Base-by-base conservation (phyloP, 2,113 vertebrate genomes). In the Ceyx cyanopectus region DNA sequence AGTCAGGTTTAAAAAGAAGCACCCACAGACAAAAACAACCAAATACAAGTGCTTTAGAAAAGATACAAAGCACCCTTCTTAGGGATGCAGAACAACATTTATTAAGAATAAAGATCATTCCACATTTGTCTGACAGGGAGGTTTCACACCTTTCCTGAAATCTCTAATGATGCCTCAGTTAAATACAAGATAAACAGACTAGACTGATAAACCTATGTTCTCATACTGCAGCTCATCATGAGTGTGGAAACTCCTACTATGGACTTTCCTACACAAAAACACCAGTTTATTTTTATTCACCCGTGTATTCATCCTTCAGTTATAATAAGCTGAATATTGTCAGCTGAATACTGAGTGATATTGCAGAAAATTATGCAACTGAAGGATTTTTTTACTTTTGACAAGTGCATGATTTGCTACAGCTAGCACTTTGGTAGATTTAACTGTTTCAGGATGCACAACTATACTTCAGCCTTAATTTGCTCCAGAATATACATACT, bases 351-450 rank as follows among this genome's bases (percentile, higher is more conserved):
- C 10, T 30, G 27, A 60, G 40, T 2, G 16, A 61, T 37, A 66
- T 46, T 2, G 5, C 83, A 65, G 34, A 57, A 69, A 82, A 66
- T 2, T 1, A 40, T 3, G 26, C 4, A 19, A 66, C 5, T 45
- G 30, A 14, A 43, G 16, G 3, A 5, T 3, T 23, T 45, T 81
- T 80, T 74, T 82, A 14, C 21, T 32, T 68, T 72, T 48, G 40
- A 60, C 12, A 48, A 81, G n/a, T 0, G 4, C 5, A 19, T 0
- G 2, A 60, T 12, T 19, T n/a, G 6, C 14, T 20, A n/a, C 0
- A 1, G 37, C n/a, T 19, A 68, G 40, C 12, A 5, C 24, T 68
- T 37, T 68, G 13, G 43, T 6, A 72, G 29, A 24, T 54, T 19
- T 26, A 87, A 30, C 12, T 20, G 0, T 50, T 72, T 85, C 72